Conservation (phyloP, 1,140 invertebrate species). For the Apolygus lucorum region DNA sequence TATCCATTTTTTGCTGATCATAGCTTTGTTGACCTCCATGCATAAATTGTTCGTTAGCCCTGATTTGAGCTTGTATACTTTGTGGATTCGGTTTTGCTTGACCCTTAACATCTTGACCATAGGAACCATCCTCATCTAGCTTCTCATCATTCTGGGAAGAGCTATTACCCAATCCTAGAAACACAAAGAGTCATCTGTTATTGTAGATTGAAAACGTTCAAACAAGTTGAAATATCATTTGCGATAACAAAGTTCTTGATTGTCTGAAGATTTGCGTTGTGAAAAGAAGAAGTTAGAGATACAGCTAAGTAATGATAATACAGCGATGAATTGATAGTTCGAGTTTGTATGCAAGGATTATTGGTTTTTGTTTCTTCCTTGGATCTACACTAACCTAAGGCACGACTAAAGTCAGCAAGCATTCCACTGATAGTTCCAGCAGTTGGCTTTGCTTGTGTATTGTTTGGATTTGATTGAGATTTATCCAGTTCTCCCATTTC, state of each 20-base stretch:
- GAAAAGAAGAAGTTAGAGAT: no score
- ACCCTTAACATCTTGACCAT: slow-evolving; percentile 17
- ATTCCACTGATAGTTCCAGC: slow-evolving; percentile 43
- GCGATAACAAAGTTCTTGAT: neutral
- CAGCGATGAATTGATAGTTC: no score
- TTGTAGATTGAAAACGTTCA: no score
- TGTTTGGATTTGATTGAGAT: slow-evolving; percentile 1
- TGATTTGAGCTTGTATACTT: slow-evolving; percentile 28
- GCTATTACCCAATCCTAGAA: slow-evolving; percentile 38
- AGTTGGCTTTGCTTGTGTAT: slow-evolving; percentile 23
- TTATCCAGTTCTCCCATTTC: slow-evolving; percentile 4
- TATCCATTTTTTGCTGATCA: slow-evolving; percentile 20
- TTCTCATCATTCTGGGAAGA: slow-evolving; percentile 39
- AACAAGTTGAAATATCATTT: slow-evolving; percentile 16
- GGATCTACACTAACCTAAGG: slow-evolving; percentile 42
- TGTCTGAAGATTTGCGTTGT: no score
- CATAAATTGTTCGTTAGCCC: slow-evolving; percentile 29
- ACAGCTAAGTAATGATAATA: no score
- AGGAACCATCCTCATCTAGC: slow-evolving; percentile 29
- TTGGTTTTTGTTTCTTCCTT: no score
- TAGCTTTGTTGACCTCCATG: slow-evolving; percentile 22
- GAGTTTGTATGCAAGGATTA: no score
- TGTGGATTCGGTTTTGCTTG: slow-evolving; percentile 26
- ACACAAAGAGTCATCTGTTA: slow-evolving; percentile 18
- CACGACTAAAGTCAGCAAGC: slow-evolving; percentile 46